phyloP scores from a whole-genome alignment of 2,888 invertebrate species.

The Agrilus biguttatus region DNA sequence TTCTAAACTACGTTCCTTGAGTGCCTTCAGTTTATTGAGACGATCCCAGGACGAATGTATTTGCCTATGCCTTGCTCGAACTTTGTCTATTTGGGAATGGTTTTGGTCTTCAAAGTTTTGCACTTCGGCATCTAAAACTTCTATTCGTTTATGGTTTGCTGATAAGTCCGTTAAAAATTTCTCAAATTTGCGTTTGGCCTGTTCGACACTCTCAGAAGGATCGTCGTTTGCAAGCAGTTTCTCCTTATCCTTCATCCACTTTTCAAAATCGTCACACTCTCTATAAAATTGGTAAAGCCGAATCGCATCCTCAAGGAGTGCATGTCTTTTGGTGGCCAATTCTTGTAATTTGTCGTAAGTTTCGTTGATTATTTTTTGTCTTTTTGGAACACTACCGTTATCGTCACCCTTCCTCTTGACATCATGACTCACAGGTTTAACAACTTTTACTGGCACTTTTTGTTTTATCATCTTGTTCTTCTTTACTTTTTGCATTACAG shows the following conservation, averaged over 20 bases:
- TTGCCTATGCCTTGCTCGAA: conserved; percentile 61
- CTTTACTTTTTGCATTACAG: conserved; percentile 72
- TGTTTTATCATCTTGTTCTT: conserved; percentile 80
- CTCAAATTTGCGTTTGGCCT: conserved; percentile 90
- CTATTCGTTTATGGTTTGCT: conserved; percentile 82
- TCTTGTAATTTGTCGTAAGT: conserved; percentile 71
- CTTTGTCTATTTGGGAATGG: conserved; percentile 76
- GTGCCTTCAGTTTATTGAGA: conserved; percentile 69
- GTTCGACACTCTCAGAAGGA: conserved; percentile 76
- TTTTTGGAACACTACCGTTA: conserved; percentile 64
- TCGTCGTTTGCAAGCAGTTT: conserved; percentile 72
- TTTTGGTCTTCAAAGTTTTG: conserved; percentile 70
- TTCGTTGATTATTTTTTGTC: conserved; percentile 64
- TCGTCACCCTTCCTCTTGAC: conserved; percentile 35
- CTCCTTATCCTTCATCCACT: conserved; percentile 95
- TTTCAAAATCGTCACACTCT: conserved; percentile 95
- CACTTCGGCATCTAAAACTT: conserved; percentile 76
- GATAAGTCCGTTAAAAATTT: conserved; percentile 92
- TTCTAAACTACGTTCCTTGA: conserved; percentile 82
- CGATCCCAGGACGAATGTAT: conserved; percentile 83
- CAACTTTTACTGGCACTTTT: conserved; percentile 60
- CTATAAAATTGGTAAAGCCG: conserved; percentile 85
- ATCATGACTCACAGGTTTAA: conserved; percentile 26
- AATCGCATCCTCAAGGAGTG: conserved; percentile 82
- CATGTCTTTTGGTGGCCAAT: conserved; percentile 65